Percentiles rank a stretch among this genome's conserved stretches.
Evolutionary conservation across 2,888 invertebrate species (phyloP).

Genomic region (Chymomyza caudatula): DNA sequence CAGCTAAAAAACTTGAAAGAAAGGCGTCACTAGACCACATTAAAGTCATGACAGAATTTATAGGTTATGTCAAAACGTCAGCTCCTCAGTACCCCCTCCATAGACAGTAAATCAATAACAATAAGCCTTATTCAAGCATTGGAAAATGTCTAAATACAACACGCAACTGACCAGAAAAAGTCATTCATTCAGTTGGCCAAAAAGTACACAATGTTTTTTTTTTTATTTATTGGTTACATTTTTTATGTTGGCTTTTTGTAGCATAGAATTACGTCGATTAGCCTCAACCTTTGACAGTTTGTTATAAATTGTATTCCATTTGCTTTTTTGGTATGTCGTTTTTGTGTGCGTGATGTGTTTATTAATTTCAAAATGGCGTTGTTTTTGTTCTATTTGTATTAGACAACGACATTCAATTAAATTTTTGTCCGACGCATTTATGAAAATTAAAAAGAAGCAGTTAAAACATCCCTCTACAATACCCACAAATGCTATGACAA

Average conservation of each 20-base stretch:
- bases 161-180: neutral
- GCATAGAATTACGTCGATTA: slow-evolving; percentile 53
- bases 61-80: too few relatives aligned
- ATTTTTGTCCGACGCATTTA: slow-evolving; percentile 55
- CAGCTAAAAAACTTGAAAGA: too few relatives aligned
- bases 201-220: slow-evolving; percentile 11
- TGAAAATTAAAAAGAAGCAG: slow-evolving; percentile 55
- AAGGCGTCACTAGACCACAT: too few relatives aligned
- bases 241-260: slow-evolving; percentile 2
- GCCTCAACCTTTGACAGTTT: slow-evolving; percentile 54
- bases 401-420: slow-evolving; percentile 53
- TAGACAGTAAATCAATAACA: too few relatives aligned
- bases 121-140: too few relatives aligned
- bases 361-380: slow-evolving; percentile 44
- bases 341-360: slow-evolving; percentile 63
- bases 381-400: slow-evolving; percentile 10
- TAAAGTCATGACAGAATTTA: too few relatives aligned
- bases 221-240: neutral
- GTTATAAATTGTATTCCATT: slow-evolving; percentile 50
- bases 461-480: neutral
- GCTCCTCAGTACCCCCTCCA: too few relatives aligned
- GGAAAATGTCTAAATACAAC: neutral
- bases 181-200: slow-evolving; percentile 8
- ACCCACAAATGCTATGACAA: slow-evolving; percentile 3
- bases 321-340: slow-evolving; percentile 35